Percentiles rank a stretch among this genome's conserved stretches.
These are phyloP conservation scores for Smutsia temminckii DNA, from an alignment of 2,797 vertebrate genomes.

Conservation along the genomic window DNA sequence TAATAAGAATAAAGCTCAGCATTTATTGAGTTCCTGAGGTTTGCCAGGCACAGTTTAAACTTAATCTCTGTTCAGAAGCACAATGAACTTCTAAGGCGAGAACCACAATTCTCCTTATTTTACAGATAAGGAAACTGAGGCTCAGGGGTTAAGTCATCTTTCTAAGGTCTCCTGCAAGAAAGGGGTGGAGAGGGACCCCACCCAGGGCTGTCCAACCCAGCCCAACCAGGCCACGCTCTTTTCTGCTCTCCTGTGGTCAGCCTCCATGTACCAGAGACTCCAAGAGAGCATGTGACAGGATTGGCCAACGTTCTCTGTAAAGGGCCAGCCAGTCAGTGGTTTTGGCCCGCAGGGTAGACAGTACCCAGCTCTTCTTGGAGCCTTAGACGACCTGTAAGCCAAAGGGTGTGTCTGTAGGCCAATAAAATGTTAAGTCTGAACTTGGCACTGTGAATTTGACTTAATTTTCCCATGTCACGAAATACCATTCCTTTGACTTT, in stretches of 20 bases:
- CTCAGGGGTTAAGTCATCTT: not conserved
- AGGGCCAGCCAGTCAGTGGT: not conserved
- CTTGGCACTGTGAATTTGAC: not conserved
- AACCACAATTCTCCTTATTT: not conserved
- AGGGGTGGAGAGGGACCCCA: not conserved
- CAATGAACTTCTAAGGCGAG: not conserved
- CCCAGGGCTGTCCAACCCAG: not conserved
- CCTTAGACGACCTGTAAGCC: fast-evolving
- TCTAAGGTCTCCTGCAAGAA: not conserved
- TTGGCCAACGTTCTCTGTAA: not conserved
- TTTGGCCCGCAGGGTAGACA: not conserved
- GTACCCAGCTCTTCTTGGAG: not conserved
- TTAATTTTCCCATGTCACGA: not conserved
- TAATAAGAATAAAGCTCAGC: not conserved
- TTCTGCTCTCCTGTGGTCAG: fast-evolving
- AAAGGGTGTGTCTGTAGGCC: fast-evolving
- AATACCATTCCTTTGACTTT: not conserved
- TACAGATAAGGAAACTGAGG: not conserved
- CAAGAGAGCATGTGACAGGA: not conserved
- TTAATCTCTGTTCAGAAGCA: not conserved
- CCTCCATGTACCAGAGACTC: not conserved
- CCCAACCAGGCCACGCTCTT: not conserved
- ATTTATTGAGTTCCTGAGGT: not conserved
- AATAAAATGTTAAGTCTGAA: not conserved
- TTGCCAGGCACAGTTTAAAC: not conserved